Base-by-base conservation (phyloP, 1,140 invertebrate species). In the Helicorthomorpha holstii region DNA sequence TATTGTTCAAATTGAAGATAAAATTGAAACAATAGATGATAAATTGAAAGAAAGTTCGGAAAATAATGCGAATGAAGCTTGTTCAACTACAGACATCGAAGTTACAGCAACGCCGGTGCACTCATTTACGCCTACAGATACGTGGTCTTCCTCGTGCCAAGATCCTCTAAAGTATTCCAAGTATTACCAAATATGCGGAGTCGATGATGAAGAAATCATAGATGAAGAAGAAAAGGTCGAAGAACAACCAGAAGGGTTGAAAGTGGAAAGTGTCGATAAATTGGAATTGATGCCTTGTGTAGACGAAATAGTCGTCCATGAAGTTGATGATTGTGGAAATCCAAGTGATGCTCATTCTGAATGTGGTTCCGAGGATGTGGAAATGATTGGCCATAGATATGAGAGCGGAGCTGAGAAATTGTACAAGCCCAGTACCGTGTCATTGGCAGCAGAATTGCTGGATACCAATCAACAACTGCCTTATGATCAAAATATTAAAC, bases 361-460 rank as follows among this genome's bases (percentile, higher is more conserved):
- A 23, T 56, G 55, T 22, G 57, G 57, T 23, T 57, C 55, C 23
- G 57, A 58, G 53, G 57, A 58, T 44, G 51, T 58, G 0, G 57
- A 58, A 24, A 34, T 55, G 23, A 51, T 58, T n/a, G 48, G 52
- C 4, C 57, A 58, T 48, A 24, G 55, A 3, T 58, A 58, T 27
- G 54, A 58, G 43, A 50, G 49, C 16, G 47, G 48, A 23, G 49
- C 48, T 38, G 48, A 23, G 23, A 24, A 43, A 2, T 27, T 45
- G 14, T 23, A 46, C 24, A 50, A 52, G 14, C 56, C 50, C 19
- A 58, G 57, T 34, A 54, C 50, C 41, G 42, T 58, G 12, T 58
- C 57, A 2, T 50, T 58, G 21, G 57, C 57, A 0, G 52, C 56
- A n/a, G 57, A 58, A 24, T 49, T 58, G 1, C 43, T 58, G n/a